Evolutionary conservation across 1,140 invertebrate genomes (phyloP), one percentile per base, ranked within the genome.

Genomic region (Probaryconus sp.): DNA sequence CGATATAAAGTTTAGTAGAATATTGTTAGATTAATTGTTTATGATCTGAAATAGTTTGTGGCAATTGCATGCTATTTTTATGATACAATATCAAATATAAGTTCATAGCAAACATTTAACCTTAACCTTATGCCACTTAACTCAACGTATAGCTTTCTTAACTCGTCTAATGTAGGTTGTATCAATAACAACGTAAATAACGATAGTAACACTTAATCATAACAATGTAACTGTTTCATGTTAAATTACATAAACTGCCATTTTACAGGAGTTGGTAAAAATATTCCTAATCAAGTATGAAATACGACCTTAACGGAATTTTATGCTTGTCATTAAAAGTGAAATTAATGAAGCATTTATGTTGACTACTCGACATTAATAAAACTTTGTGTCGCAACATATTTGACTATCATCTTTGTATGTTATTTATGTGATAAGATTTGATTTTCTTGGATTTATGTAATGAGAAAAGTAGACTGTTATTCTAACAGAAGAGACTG

Each of bases 221-320:
- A 55, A 24, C 63, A 42, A 58, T 35, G 43, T 35, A 33, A 42
- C 61, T 38, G 11, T 67, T 67, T n/a, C 45, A 14, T 50, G 31
- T 21, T 47, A 65, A 31, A 30, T 65, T 65, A 51, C 31, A 38
- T 43, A 60, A 69, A 14, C 18, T 51, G 53, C 28, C 37, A 28
- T 43, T 18, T 18, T 21, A 18, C 45, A n/a, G n/a, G n/a, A n/a
- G n/a, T n/a, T n/a, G n/a, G 20, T 20, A 69, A 69, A 69, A 68
- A 56, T 67, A 51, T 16, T 10, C 21, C 65, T 69, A 69, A 53
- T 69, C 47, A 69, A 69, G 35, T 60, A 69, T 69, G 16, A 69
- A 69, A 56, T 60, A 69, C 13, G 37, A 45, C 53, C 65, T 58
- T 45, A 51, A 60, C 53, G 51, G 43, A 40, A 67, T 56, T 67